Conservation (phyloP, 2,113 vertebrate species). For the Melanerpes aurifrons region DNA sequence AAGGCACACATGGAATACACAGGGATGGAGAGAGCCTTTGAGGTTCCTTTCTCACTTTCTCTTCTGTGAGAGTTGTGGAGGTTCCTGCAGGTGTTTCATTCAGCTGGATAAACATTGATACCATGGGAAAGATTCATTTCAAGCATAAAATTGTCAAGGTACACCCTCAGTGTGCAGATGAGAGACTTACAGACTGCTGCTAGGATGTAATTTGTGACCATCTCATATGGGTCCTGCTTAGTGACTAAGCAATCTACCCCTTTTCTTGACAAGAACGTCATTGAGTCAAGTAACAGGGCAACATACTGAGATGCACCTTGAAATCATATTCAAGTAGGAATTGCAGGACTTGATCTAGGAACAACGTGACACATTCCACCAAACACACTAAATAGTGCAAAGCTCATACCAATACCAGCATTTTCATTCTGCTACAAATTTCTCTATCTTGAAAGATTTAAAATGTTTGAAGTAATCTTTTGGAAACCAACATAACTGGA, state of each 20-base stretch:
- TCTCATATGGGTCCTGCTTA: not conserved
- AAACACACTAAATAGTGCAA: not conserved
- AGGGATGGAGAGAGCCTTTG: not conserved
- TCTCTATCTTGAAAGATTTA: not conserved
- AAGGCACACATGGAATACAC: not conserved
- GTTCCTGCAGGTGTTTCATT: not conserved
- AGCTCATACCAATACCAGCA: rapidly evolving
- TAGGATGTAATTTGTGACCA: not conserved
- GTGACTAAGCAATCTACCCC: not conserved
- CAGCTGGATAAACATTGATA: not conserved
- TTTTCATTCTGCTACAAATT: not conserved
- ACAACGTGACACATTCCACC: not conserved
- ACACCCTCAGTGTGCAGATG: not conserved
- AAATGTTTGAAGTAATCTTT: not conserved
- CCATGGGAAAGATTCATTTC: not conserved
- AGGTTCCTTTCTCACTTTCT: not conserved
- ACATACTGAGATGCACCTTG: not conserved
- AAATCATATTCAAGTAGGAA: not conserved
- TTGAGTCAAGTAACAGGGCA: not conserved
- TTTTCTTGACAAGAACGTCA: not conserved
- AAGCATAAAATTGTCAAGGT: not conserved
- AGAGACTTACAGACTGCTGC: not conserved
- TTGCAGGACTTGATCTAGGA: not conserved
- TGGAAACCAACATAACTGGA: not conserved
- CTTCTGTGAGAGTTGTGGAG: not conserved